These are phyloP conservation scores for Onychostruthus taczanowskii DNA, from an alignment of 2,113 vertebrate species.

Conservation along the genomic window DNA sequence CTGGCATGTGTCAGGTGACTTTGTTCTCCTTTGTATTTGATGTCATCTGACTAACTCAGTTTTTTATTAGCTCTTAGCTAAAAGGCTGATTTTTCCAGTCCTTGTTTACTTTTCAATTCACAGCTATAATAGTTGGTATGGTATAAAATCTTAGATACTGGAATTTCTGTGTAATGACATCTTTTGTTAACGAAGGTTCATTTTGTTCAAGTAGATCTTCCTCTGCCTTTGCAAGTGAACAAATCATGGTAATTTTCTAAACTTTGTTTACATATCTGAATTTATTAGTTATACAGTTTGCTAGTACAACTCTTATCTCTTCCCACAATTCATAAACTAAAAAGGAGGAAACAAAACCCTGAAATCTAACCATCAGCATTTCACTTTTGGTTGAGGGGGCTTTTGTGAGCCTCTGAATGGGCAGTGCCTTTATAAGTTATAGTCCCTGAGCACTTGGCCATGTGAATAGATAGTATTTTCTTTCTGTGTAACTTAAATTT, in stretches of 20 bases:
- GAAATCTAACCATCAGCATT: background rate
- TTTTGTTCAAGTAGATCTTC: background rate
- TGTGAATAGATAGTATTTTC: background rate
- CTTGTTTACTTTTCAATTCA: background rate
- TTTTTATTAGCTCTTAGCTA: background rate
- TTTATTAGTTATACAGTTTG: background rate
- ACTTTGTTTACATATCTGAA: background rate
- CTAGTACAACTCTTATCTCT: background rate
- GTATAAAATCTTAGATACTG: background rate
- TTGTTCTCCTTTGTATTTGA: background rate
- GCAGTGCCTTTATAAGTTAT: accelerated
- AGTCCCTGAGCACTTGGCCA: background rate
- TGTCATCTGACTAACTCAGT: background rate
- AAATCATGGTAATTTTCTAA: background rate
- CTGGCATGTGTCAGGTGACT: background rate
- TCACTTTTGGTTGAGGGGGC: background rate
- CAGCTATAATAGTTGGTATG: background rate
- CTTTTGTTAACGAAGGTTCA: background rate
- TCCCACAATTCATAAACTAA: background rate
- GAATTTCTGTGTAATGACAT: background rate
- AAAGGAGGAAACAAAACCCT: background rate
- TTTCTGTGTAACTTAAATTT: background rate
- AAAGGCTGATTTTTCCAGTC: background rate
- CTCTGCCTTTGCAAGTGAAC: background rate
- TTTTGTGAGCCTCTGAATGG: background rate